Conservation (phyloP, 2,888 invertebrate genomes). For the Harpagoxenus sublaevis region DNA sequence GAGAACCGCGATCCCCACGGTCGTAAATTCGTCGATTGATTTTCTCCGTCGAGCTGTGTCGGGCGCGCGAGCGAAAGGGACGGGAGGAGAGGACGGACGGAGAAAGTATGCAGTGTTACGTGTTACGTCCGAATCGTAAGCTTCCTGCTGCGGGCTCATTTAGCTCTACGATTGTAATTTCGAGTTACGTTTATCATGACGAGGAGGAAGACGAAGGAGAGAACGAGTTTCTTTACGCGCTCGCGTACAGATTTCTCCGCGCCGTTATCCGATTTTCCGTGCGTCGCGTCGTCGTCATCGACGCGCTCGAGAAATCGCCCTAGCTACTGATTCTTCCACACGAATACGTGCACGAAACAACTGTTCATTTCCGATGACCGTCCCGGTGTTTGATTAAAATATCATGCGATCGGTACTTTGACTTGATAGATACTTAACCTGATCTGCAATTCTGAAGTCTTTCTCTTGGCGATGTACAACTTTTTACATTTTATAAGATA, state of each 20-base stretch:
- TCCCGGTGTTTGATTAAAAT: background rate
- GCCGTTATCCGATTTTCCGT: conserved; percentile 27
- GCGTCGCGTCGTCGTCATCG: background rate
- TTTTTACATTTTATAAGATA: background rate
- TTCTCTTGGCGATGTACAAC: background rate
- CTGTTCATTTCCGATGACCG: background rate
- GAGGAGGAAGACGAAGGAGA: conserved; percentile 40
- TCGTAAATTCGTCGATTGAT: conserved; percentile 10
- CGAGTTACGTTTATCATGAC: conserved; percentile 54
- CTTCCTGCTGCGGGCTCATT: conserved; percentile 48
- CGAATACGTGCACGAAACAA: background rate
- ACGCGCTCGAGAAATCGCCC: conserved; percentile 20
- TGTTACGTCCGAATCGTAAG: conserved; percentile 46
- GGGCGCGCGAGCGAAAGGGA: conserved; percentile 7
- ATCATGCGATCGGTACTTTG: background rate
- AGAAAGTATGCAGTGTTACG: conserved; percentile 49
- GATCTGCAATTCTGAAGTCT: background rate
- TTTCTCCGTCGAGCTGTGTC: conserved; percentile 18
- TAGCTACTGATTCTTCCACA: background rate
- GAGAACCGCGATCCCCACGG: background rate
- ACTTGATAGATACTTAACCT: background rate
- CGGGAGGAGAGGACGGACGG: conserved; percentile 9
- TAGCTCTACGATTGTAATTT: conserved; percentile 49
- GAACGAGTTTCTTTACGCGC: conserved; percentile 42
- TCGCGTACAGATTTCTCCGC: conserved; percentile 39